A percentile compares a stretch with the other conserved stretches of the same genome.
Evolutionary conservation across 2,797 vertebrate genomes (phyloP).

Genomic region (Phataginus tetradactyla): DNA sequence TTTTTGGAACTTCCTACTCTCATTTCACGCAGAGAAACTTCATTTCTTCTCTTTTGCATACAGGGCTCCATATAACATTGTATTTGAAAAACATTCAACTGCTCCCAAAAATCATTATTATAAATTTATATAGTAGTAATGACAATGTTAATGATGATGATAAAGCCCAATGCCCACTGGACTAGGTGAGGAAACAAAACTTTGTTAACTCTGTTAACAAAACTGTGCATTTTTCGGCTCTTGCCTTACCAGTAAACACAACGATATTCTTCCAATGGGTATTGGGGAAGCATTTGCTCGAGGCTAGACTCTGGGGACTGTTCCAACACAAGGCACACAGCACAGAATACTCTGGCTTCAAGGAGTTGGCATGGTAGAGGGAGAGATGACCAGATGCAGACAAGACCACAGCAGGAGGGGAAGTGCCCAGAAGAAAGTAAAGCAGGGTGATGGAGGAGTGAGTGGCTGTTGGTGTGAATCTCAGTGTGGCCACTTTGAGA

Average conservation of each 20-base stretch:
- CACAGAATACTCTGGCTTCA: not conserved
- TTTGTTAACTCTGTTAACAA: not conserved
- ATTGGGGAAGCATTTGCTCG: not conserved
- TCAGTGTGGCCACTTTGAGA: not conserved
- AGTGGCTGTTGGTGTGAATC: not conserved
- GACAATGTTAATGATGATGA: too few species aligned
- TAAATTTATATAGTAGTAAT: not conserved
- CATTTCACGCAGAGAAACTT: not conserved
- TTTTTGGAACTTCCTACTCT: not conserved
- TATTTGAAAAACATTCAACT: not conserved
- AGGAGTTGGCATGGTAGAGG: not conserved
- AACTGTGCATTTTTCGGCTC: not conserved
- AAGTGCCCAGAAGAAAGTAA: rapidly evolving
- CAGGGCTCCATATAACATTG: not conserved
- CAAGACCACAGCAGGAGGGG: rapidly evolving
- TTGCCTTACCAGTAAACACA: not conserved
- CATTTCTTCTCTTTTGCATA: not conserved
- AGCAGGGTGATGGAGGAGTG: not conserved
- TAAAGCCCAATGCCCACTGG: not conserved
- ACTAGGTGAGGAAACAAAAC: not conserved
- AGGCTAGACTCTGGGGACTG: not conserved
- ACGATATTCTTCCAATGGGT: not conserved
- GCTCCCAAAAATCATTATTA: not conserved
- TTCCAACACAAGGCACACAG: not conserved
- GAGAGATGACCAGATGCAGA: not conserved